Base-by-base conservation (phyloP, 2,888 invertebrate species). In the Phortica okadai region DNA sequence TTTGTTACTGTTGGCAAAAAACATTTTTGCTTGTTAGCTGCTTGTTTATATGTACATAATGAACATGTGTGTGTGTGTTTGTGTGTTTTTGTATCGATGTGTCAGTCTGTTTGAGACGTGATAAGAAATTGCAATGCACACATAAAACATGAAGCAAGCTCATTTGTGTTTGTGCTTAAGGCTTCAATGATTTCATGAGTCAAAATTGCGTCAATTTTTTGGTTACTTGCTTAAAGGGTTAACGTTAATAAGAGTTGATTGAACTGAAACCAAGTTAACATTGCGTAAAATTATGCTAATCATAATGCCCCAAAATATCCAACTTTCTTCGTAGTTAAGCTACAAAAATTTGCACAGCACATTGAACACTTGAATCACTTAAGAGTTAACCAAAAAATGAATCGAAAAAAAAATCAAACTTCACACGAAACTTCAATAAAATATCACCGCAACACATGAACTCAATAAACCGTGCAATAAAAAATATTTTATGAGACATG, bases 81-180 rank as follows among this genome's bases (percentile, higher is more conserved):
- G 16, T 70, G 45, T 16, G n/a, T 7, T 45, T 21, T 41, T 67
- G 45, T 67, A 45, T 44, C 33, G 10, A 41, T 64, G 74, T 33
- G 7, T 72, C 64, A 72, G 70, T 42, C 44, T 74, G 74, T 33
- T 16, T 16, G 64, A 45, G 41, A 75, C 75, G 75, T 75, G 75
- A 75, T 75, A 72, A 75, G 72, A 75, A 72, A 64, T 54, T 64
- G 64, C 25, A 64, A 64, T 64, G 50, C 67, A 42, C 59, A 5
- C 33, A 54, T 54, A 42, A 44, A 33, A 5, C 33, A 33, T 33
- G 33, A 33, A 33, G 33, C 33, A 33, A 21, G 21, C 21, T 33
- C 33, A 33, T 33, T 33, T 33, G 33, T 33, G 33, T 33, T 33
- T 33, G 33, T 33, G 33, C 33, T 33, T 33, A 33, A 33, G 33